Base-by-base conservation (phyloP, 2,888 invertebrate genomes). In the Tribolium freemani region DNA sequence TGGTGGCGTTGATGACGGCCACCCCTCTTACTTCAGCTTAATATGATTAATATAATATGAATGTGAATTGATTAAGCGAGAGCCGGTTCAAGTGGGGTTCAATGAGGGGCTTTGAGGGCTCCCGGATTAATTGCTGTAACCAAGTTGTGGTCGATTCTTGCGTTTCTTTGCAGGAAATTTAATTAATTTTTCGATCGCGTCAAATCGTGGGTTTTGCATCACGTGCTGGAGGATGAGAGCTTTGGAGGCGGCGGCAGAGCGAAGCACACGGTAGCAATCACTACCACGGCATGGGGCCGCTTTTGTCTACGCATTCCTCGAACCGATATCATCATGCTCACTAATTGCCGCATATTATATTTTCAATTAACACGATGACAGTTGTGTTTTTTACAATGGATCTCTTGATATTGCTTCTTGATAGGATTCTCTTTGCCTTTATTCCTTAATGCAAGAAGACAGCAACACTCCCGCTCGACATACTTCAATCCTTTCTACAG, bases 311-410 rank as follows among this genome's bases (percentile, higher is more conserved):
- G 73, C 77, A 79, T 80, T 79, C 80, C 78, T 80, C 79, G 78
- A 78, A 64, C 73, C 81, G 82, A 82, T 82, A 83, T 82, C 82
- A 83, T 85, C 83, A 79, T 77, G 77, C 79, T 79, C 80, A 78
- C 81, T 90, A 90, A 90, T 90, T 90, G 89, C 88, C 87, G 84
- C 87, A 89, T 89, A 90, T 90, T 90, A 89, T 90, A 89, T 89
- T 90, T 90, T 88, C 89, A 90, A 90, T 90, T 90, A 89, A 89
- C 87, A 89, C 87, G 89, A 90, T 90, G 90, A 90, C 89, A 89
- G 88, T 90, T 88, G 87, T 87, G 86, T 89, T 90, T 77, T 90
- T 88, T 73, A 77, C 76, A 78, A 79, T 76, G 74, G 75, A 44
- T 50, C 63, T 45, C 74, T 75, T 71, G 74, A 77, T 76, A 77